phyloP scores from a whole-genome alignment of 2,113 vertebrate species.

The Marmota monax region DNA sequence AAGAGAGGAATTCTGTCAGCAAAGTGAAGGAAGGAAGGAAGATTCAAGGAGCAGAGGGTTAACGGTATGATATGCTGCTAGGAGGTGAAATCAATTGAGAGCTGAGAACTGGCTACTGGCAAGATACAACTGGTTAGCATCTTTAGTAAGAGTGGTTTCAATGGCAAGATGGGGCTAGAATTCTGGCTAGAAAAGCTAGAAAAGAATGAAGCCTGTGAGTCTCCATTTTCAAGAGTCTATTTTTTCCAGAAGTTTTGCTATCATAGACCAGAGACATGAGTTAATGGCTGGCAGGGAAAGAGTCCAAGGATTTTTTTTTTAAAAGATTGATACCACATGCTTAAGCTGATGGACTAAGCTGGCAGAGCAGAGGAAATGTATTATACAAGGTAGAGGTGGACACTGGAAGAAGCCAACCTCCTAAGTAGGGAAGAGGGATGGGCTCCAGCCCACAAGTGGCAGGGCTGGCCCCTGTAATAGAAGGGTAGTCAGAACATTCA shows the following conservation, averaged over 20 bases:
- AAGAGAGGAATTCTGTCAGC: neutral
- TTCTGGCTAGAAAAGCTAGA: neutral
- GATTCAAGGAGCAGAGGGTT: neutral
- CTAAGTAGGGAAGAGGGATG: neutral
- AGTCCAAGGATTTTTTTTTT: neutral
- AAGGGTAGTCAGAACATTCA: neutral
- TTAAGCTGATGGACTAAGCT: neutral
- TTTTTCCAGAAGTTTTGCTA: neutral
- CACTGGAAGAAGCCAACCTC: neutral
- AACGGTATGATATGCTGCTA: neutral
- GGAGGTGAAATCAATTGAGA: fast-evolving
- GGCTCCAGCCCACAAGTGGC: neutral
- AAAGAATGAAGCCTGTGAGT: neutral
- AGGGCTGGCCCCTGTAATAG: too few species aligned
- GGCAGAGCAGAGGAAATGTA: neutral
- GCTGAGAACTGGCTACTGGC: neutral
- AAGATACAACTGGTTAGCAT: neutral
- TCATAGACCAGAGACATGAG: neutral
- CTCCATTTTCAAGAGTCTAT: neutral
- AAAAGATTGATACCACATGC: fast-evolving
- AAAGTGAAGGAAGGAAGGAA: neutral
- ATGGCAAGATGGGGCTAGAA: neutral
- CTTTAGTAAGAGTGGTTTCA: neutral
- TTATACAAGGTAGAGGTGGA: neutral
- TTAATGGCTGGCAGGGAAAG: neutral